Percentiles rank a stretch among this genome's conserved stretches.
Evolutionary conservation across 2,888 invertebrate genomes (phyloP).

Genomic region (Spilosoma lubricipeda): DNA sequence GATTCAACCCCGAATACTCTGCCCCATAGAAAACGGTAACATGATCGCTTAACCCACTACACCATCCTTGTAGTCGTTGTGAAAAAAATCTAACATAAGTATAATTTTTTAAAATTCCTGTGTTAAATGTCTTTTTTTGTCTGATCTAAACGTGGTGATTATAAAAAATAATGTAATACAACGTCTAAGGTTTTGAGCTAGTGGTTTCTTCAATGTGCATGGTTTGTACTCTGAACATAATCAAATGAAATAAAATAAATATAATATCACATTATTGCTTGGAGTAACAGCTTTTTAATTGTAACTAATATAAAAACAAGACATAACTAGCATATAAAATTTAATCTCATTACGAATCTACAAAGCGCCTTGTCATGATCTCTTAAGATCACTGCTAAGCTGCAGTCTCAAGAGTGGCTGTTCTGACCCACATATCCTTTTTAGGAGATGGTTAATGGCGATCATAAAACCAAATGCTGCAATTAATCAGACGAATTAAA

Average conservation of each 20-base stretch:
- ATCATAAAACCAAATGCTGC: conserved; percentile 24
- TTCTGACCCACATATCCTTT: conserved; percentile 39
- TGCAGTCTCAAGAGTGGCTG: not conserved
- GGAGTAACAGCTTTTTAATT: not conserved
- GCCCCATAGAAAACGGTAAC: too few relatives aligned
- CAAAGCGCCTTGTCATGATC: conserved; percentile 37
- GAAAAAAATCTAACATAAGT: too few relatives aligned
- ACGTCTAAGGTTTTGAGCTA: too few relatives aligned
- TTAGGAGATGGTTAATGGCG: conserved; percentile 36
- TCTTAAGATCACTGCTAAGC: conserved; percentile 16
- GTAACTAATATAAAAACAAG: not conserved
- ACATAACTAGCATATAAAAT: not conserved
- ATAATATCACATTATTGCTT: not conserved
- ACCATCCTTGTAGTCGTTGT: too few relatives aligned
- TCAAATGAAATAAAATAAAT: not conserved
- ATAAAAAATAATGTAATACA: too few relatives aligned
- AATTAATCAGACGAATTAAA: conserved; percentile 43
- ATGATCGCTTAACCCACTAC: too few relatives aligned
- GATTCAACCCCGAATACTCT: too few relatives aligned
- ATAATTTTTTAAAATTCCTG: too few relatives aligned
- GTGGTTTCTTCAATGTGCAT: too few relatives aligned
- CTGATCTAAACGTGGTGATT: too few relatives aligned
- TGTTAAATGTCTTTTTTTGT: too few relatives aligned
- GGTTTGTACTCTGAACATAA: too few relatives aligned
- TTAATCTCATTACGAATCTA: conserved; percentile 32